Conservation (phyloP, 2,113 vertebrate genomes). For the Dendropsophus ebraccatus region DNA sequence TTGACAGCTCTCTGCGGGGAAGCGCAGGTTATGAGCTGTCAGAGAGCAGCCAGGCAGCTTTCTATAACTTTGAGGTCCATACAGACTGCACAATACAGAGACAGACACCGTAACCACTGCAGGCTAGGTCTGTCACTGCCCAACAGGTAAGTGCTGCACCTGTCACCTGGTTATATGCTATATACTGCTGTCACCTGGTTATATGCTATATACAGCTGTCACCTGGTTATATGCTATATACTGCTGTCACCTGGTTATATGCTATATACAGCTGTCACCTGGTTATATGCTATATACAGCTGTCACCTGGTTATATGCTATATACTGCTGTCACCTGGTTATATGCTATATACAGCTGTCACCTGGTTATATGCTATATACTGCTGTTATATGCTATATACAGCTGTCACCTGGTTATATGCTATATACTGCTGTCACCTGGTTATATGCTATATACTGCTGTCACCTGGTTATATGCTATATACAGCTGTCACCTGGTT, state of each 20-base stretch:
- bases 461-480: too few species aligned
- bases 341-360: too few species aligned
- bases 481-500: not conserved
- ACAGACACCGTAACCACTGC: not conserved
- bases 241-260: not conserved
- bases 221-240: not conserved
- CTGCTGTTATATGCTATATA: too few species aligned
- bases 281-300: too few species aligned
- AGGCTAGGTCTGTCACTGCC: not conserved
- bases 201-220: not conserved
- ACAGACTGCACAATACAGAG: not conserved
- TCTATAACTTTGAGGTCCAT: not conserved
- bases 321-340: not conserved
- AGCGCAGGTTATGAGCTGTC: not conserved
- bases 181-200: not conserved
- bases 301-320: not conserved
- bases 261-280: not conserved
- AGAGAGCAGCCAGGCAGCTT: not conserved
- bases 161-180: not conserved
- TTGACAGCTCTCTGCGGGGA: conserved; percentile 41
- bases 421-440: not conserved
- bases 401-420: not conserved
- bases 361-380: not conserved
- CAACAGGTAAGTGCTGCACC: not conserved
- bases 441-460: not conserved